Evolutionary conservation across 2,888 invertebrate species (phyloP).

Genomic region (Alloplasta piceator): DNA sequence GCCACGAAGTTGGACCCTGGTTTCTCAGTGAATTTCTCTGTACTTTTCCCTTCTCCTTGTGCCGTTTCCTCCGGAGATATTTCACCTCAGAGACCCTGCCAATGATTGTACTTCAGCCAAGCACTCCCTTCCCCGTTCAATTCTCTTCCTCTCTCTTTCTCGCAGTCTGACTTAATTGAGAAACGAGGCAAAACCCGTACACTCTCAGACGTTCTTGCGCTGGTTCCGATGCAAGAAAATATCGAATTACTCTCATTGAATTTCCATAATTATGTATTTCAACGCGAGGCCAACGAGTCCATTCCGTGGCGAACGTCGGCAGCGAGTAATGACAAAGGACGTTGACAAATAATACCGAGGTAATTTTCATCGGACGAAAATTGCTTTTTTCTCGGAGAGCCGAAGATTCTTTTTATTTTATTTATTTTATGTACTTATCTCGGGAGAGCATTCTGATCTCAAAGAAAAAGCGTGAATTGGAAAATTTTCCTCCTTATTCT

Average conservation of each 20-base stretch:
- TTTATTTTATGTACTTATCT: too few species aligned
- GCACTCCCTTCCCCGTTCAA: too few species aligned
- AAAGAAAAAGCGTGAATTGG: too few species aligned
- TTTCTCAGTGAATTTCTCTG: neutral
- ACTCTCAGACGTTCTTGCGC: constrained; percentile 11
- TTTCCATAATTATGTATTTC: constrained; percentile 51
- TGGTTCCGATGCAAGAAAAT: constrained; percentile 49
- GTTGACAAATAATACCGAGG: neutral
- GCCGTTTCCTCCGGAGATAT: too few species aligned
- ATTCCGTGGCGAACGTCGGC: neutral
- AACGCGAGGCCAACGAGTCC: constrained; percentile 11
- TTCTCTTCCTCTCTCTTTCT: neutral
- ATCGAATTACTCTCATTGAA: constrained; percentile 47
- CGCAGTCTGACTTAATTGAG: constrained; percentile 54
- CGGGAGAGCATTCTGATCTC: too few species aligned
- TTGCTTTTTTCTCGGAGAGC: constrained; percentile 15
- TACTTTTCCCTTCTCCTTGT: too few species aligned
- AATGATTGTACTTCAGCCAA: neutral
- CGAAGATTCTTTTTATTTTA: neutral
- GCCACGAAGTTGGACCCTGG: neutral
- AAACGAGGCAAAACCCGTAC: constrained; percentile 31
- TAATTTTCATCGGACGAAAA: constrained; percentile 6
- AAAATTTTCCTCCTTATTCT: too few species aligned
- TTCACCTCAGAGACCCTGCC: neutral
- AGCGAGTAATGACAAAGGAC: neutral